Conservation (phyloP, 2,888 invertebrate species). For the Caenorhabditis auriculariae region DNA sequence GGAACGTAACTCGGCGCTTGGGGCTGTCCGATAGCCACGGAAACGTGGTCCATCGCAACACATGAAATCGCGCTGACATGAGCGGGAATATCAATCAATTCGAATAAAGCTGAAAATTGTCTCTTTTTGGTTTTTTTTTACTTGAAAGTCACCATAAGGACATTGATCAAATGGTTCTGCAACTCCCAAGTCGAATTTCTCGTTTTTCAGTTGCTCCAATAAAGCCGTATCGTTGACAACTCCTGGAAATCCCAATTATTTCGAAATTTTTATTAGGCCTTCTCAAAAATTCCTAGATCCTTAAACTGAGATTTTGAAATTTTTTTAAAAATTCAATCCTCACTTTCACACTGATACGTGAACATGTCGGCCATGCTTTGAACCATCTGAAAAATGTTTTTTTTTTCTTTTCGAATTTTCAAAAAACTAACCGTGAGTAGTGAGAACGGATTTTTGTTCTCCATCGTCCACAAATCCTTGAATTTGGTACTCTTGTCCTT, state of each 20-base stretch:
- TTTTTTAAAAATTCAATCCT: too few species aligned
- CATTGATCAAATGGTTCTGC: conserved; percentile 18
- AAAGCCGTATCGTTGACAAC: too few species aligned
- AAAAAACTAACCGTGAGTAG: too few species aligned
- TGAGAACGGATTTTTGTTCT: conserved; percentile 14
- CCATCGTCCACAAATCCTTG: conserved; percentile 12
- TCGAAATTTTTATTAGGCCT: conserved; percentile 10
- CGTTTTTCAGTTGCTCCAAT: conserved; percentile 8
- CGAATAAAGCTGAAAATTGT: conserved; percentile 7
- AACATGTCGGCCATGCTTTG: conserved; percentile 2
- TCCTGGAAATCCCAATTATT: conserved; percentile 10
- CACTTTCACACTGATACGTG: conserved; percentile 15
- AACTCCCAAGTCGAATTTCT: conserved; percentile 17
- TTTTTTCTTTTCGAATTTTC: too few species aligned
- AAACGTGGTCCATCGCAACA: conserved; percentile 16
- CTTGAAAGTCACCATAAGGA: conserved; percentile 6
- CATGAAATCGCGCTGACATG: conserved; percentile 15
- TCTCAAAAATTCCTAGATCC: too few species aligned
- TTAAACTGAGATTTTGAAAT: too few species aligned
- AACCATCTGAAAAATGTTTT: conserved; percentile 3
- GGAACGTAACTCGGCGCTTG: conserved; percentile 20
- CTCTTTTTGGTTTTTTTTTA: not conserved
- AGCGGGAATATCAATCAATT: conserved; percentile 14
- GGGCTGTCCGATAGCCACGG: conserved; percentile 12
- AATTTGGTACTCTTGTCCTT: conserved; percentile 2